Conservation (phyloP, 2,888 invertebrate genomes). For the Drosophila merina region DNA sequence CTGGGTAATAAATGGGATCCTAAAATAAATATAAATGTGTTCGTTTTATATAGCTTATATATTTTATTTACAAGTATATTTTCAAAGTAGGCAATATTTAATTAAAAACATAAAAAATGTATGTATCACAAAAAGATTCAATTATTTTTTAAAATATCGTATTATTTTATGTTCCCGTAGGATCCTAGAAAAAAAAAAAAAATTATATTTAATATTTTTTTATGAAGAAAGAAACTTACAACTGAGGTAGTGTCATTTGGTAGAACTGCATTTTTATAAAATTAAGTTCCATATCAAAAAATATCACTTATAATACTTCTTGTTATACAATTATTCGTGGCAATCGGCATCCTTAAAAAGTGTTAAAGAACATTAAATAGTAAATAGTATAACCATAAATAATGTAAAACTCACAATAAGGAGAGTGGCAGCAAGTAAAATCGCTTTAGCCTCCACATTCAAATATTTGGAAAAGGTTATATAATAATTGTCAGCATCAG, state of each 20-base stretch:
- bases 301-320: neutral
- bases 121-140: too few species aligned
- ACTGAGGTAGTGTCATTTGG: neutral
- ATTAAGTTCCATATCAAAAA: neutral
- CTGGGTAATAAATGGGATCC: too few species aligned
- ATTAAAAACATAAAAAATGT: too few species aligned
- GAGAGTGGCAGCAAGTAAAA: neutral
- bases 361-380: neutral
- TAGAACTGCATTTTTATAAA: neutral
- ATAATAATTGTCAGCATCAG: neutral
- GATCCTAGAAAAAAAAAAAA: neutral
- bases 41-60: too few species aligned
- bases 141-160: neutral
- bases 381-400: too few species aligned
- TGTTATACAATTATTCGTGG: neutral
- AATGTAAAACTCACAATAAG: neutral
- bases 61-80: too few species aligned
- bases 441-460: neutral
- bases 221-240: neutral
- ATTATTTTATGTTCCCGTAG: neutral
- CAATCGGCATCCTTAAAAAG: neutral
- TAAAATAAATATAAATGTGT: too few species aligned
- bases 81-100: too few species aligned
- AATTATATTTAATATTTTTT: neutral
- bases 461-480: neutral